Base-by-base conservation (phyloP, 2,113 vertebrate genomes). In the Gobius niger region DNA sequence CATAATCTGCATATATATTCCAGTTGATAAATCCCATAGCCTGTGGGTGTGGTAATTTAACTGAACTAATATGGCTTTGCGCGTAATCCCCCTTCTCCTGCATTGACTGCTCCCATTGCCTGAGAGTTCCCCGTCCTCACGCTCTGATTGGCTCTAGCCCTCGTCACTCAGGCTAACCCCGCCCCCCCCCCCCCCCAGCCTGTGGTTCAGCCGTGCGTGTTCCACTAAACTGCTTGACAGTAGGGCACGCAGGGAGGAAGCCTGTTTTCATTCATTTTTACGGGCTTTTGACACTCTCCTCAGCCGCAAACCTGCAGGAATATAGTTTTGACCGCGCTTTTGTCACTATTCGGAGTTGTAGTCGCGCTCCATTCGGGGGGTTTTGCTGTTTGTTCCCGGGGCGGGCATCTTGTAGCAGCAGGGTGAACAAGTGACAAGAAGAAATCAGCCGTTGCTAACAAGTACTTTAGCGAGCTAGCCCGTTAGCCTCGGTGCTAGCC, bases 401-500 rank as follows among this genome's bases (percentile, higher is more conserved):
- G 62, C 12, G 3, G 34, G 57, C 57, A 60, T 59, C 34, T 59
- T 41, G 57, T 4, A 10, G 57, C 11, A 57, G 24, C 24, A 4
- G 54, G 14, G 59, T n/a, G 8, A 62, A 62, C n/a, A 44, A 63
- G n/a, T 63, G 57, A 60, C 57, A 72, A 19, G 78, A 72, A 19
- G 78, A 68, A 71, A 77, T 72, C 71, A 69, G 72, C 46, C 66
- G 44, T 56, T 49, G 75, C 75, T 80, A 72, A 78, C 64, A 70
- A 68, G 63, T 70, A 75, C 69, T 54, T 77, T 82, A 80, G 82
- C 81, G 67, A 51, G 51, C 70, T 61, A 67, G 63, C 56, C 40
- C 7, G 66, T 79, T 82, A 82, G 77, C 75, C 70, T 73, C 82
- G 18, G 65, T 68, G 82, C 80, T 80, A 83, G 76, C 79, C 74